Conservation (phyloP, 2,113 vertebrate species). For the Taxidea taxus region DNA sequence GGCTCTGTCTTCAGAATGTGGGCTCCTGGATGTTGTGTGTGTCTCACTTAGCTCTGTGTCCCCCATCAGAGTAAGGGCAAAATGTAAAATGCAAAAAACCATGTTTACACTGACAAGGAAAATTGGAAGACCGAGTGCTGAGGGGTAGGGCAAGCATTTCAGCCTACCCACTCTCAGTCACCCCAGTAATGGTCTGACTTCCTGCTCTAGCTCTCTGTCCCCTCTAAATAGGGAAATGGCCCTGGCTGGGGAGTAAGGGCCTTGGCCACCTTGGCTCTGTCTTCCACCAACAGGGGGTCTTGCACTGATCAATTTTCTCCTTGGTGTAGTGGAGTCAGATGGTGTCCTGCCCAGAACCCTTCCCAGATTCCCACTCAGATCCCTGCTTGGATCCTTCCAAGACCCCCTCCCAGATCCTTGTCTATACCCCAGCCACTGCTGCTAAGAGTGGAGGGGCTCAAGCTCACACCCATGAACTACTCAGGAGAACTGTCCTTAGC, state of each 20-base stretch:
- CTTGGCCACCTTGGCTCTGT: background rate
- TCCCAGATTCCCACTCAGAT: background rate
- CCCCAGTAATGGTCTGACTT: fast-evolving
- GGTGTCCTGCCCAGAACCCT: background rate
- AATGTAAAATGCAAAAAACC: background rate
- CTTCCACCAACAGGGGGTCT: background rate
- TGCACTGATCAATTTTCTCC: background rate
- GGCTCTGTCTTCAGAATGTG: background rate
- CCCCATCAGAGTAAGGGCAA: background rate
- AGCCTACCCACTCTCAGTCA: fast-evolving
- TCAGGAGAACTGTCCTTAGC: background rate
- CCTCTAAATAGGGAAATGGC: background rate
- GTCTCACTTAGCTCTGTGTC: background rate
- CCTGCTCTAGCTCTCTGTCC: background rate
- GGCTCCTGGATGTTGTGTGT: background rate
- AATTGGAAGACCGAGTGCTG: no score
- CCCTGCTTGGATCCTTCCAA: background rate
- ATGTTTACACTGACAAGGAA: background rate
- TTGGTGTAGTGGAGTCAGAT: background rate
- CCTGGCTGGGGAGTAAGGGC: background rate
- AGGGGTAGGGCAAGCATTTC: background rate
- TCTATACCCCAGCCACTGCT: background rate
- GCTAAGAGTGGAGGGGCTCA: background rate
- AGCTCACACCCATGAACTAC: background rate
- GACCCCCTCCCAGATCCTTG: background rate